These are phyloP conservation scores for Anthopleura sola DNA, from an alignment of 64 coral and sea anemone species.

Conservation along the genomic window DNA sequence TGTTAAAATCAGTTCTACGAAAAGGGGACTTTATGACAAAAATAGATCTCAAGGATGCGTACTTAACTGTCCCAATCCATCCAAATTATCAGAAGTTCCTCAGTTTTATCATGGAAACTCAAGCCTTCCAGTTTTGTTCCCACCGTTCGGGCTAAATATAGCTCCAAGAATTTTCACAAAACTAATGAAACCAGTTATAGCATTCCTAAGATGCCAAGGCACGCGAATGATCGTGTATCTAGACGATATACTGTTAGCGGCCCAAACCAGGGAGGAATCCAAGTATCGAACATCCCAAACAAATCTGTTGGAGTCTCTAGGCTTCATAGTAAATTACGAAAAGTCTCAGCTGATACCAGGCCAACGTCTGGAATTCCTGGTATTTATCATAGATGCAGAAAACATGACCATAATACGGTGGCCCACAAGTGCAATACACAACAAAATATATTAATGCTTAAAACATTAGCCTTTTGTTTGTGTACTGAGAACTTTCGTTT, in stretches of 20 bases:
- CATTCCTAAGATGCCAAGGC: background rate
- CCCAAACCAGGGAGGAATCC: background rate
- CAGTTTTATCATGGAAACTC: slow-evolving; percentile 34
- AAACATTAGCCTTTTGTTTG: too few relatives aligned
- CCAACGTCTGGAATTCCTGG: background rate
- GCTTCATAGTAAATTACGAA: slow-evolving; percentile 14
- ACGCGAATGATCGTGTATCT: slow-evolving; percentile 4
- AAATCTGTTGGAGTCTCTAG: slow-evolving; percentile 7
- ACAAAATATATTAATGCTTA: too few relatives aligned
- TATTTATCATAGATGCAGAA: too few relatives aligned
- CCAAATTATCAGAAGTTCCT: slow-evolving; percentile 40
- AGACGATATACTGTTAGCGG: slow-evolving; percentile 18
- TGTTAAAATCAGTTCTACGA: slow-evolving; percentile 18
- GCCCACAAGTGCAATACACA: too few relatives aligned
- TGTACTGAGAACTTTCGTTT: too few relatives aligned
- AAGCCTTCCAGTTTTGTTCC: slow-evolving; percentile 39
- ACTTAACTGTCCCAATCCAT: slow-evolving; percentile 32
- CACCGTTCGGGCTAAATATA: slow-evolving; percentile 42
- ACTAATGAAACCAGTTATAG: slow-evolving; percentile 34
- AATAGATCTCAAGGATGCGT: slow-evolving; percentile 46
- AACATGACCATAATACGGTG: too few relatives aligned
- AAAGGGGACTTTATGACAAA: slow-evolving; percentile 28
- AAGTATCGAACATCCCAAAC: background rate
- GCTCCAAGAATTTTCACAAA: slow-evolving; percentile 45
- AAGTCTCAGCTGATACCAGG: slow-evolving; percentile 5